phyloP scores from a whole-genome alignment of 2,113 vertebrate genomes.

The Malurus melanocephalus region DNA sequence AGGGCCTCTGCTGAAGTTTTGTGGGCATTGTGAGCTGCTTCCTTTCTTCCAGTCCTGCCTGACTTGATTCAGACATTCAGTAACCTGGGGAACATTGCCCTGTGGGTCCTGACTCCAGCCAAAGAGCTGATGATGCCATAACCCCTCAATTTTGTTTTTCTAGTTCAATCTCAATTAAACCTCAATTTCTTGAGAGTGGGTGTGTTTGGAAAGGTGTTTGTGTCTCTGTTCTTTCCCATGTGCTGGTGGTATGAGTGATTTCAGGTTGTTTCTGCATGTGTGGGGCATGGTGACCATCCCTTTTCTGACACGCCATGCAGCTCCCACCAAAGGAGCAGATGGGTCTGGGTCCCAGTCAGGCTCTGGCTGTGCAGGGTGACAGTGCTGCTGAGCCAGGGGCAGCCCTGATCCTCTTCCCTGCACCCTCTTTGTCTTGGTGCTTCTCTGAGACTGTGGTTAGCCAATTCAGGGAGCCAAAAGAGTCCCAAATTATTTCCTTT shows the following conservation, averaged over 20 bases:
- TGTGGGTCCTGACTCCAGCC: background rate
- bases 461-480: background rate
- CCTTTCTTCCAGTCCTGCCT: background rate
- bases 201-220: background rate
- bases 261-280: background rate
- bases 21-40: fast-evolving
- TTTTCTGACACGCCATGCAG: background rate
- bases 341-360: background rate
- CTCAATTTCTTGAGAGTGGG: background rate
- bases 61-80: background rate
- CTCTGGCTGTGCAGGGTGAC: background rate
- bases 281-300: background rate
- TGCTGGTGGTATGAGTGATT: background rate
- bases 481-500: background rate
- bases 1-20: background rate
- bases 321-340: background rate
- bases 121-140: background rate
- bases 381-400: background rate
- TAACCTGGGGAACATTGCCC: background rate
- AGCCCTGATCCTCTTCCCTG: background rate
- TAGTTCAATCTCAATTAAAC: background rate
- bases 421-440: background rate
- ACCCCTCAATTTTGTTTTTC: background rate
- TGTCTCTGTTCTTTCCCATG: background rate
- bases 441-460: background rate